A percentile compares a stretch with the other conserved stretches of the same genome.
Conservation (phyloP, 2,888 invertebrate genomes). For the Eilema caniola region DNA sequence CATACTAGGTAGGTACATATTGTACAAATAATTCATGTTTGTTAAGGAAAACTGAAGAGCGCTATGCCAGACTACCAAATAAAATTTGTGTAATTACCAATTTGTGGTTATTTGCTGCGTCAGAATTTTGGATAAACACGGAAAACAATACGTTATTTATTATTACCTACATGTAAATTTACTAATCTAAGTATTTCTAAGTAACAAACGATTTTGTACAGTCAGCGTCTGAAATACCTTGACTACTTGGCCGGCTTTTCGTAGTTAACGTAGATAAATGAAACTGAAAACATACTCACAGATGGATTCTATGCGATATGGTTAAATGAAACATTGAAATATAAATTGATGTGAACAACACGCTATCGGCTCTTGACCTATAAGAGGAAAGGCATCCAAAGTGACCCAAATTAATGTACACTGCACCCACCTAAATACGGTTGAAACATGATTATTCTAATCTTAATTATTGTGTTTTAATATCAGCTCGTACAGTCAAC, state of each 20-base stretch:
- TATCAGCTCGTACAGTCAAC: no score
- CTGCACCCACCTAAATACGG: not conserved
- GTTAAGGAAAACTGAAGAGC: not conserved
- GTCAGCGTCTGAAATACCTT: no score
- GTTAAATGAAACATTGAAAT: not conserved
- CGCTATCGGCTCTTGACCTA: not conserved
- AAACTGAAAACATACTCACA: no score
- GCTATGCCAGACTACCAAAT: not conserved
- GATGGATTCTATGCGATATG: no score
- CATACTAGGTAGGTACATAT: no score
- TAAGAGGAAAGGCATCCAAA: not conserved
- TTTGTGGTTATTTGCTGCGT: constrained; percentile 5
- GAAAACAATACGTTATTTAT: constrained; percentile 3
- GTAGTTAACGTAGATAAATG: no score
- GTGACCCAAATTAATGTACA: constrained; percentile 1
- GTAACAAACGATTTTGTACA: not conserved
- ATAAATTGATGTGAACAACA: not conserved
- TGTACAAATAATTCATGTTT: not conserved
- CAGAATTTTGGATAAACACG: constrained; percentile 14
- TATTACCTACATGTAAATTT: not conserved
- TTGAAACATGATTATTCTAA: not conserved
- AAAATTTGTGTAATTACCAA: not conserved
- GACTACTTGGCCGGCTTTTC: no score
- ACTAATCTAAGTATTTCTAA: not conserved
- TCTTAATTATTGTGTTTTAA: no score